These are phyloP conservation scores for Monopterus albus DNA, from an alignment of 2,113 vertebrate genomes.

Conservation along the genomic window DNA sequence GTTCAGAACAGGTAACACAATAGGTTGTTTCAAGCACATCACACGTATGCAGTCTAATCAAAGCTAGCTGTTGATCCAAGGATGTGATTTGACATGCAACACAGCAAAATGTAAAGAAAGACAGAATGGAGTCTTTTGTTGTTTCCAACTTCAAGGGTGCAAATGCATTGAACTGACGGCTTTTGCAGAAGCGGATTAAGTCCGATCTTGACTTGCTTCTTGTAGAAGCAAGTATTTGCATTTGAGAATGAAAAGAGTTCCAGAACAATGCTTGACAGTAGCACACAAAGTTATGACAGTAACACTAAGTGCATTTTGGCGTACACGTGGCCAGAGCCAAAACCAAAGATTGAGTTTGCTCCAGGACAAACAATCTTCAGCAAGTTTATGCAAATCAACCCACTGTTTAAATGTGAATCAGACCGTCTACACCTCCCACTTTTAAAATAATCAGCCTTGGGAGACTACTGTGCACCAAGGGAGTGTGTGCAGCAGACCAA, in stretches of 20 bases:
- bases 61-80: background rate
- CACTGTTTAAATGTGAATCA: slow-evolving; percentile 22
- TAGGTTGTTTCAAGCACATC: no score
- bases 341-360: slow-evolving; percentile 34
- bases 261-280: background rate
- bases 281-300: background rate
- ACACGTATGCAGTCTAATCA: background rate
- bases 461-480: background rate
- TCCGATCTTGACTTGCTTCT: background rate
- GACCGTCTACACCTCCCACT: background rate
- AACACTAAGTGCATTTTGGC: background rate
- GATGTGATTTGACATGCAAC: background rate
- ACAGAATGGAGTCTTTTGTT: no score
- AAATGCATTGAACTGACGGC: no score
- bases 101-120: background rate
- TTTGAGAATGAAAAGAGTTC: background rate
- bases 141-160: no score
- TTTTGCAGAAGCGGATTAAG: no score
- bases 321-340: slow-evolving; percentile 14
- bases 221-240: background rate
- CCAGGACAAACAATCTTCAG: slow-evolving; percentile 42
- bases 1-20: no score
- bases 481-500: slow-evolving; percentile 18
- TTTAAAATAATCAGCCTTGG: slow-evolving; percentile 3
- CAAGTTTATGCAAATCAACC: slow-evolving; percentile 41